These are phyloP conservation scores for Craniophora ligustri DNA, from an alignment of 2,888 invertebrate genomes.

Conservation along the genomic window DNA sequence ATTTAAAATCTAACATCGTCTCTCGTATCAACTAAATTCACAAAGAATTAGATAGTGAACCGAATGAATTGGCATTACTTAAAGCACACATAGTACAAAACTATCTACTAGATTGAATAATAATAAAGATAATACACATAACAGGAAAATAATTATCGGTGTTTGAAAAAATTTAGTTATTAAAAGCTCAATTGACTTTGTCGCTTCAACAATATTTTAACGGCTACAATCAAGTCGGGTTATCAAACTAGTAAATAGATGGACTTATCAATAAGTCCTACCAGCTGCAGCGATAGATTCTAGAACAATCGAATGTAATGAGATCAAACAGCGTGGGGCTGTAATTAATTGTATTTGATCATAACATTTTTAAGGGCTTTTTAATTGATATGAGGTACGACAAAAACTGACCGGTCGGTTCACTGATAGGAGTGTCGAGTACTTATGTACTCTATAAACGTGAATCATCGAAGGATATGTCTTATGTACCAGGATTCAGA, in stretches of 20 bases:
- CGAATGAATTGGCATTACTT: no score
- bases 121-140: no score
- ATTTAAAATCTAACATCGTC: no score
- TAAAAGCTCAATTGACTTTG: no score
- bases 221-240: neutral
- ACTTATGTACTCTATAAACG: neutral
- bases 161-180: no score
- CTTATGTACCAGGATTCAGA: no score
- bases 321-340: slow-evolving; percentile 44
- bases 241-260: slow-evolving; percentile 18
- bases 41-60: no score
- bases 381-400: slow-evolving; percentile 22
- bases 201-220: neutral
- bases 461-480: no score
- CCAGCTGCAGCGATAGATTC: slow-evolving; percentile 49
- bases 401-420: slow-evolving; percentile 4
- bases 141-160: no score
- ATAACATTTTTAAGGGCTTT: slow-evolving; percentile 36
- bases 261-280: slow-evolving; percentile 28
- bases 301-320: slow-evolving; percentile 62
- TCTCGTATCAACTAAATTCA: no score
- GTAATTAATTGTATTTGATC: slow-evolving; percentile 49
- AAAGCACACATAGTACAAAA: no score
- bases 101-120: no score
- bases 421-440: neutral